phyloP scores from a whole-genome alignment of 2,113 vertebrate genomes.

The Bufo bufo region DNA sequence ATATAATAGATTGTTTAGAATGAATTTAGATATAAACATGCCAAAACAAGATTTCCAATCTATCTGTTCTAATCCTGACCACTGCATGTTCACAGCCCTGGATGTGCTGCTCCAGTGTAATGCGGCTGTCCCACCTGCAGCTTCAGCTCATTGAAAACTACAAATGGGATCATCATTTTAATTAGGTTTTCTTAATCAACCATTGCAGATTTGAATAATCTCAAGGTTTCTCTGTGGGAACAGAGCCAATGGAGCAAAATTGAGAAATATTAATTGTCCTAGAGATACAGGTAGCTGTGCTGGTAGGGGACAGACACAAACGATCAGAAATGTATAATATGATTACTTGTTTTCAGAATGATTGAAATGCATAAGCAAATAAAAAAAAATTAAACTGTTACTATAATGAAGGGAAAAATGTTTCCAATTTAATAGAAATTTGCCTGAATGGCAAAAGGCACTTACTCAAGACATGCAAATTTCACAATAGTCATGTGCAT shows the following conservation, averaged over 20 bases:
- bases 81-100: slow-evolving; percentile 5
- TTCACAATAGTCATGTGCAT: too few relatives aligned
- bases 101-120: neutral
- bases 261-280: slow-evolving; percentile 52
- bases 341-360: neutral
- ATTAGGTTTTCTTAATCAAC: slow-evolving; percentile 56
- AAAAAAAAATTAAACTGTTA: neutral
- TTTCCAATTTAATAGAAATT: neutral
- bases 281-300: slow-evolving; percentile 15
- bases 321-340: neutral
- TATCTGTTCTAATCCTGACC: neutral
- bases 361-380: neutral
- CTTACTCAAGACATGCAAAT: too few relatives aligned
- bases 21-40: too few relatives aligned
- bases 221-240: slow-evolving; percentile 54
- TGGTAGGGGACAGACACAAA: slow-evolving; percentile 7
- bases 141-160: slow-evolving; percentile 39
- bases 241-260: slow-evolving; percentile 49
- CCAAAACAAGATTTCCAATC: neutral
- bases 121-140: slow-evolving; percentile 46
- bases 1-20: neutral
- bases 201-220: slow-evolving; percentile 55
- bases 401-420: neutral
- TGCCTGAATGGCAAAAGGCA: too few relatives aligned
- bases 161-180: slow-evolving; percentile 50